phyloP scores from a whole-genome alignment of 1,140 invertebrate genomes.

The Zeugodacus cucurbitae region DNA sequence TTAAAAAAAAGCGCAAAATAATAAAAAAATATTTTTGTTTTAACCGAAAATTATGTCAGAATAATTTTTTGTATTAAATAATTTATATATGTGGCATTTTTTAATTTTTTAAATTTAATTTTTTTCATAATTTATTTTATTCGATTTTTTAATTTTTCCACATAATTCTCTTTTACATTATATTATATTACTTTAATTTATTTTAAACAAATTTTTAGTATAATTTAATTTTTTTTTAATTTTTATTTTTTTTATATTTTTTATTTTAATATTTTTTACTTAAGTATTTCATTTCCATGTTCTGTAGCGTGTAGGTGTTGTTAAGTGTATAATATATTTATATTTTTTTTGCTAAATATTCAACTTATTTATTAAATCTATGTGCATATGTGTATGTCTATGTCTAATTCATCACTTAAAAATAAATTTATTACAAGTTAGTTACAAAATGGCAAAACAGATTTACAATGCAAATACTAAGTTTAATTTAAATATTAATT shows the following conservation, averaged over 20 bases:
- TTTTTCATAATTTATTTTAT: too few species aligned
- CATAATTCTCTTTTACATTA: too few species aligned
- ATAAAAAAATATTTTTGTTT: too few species aligned
- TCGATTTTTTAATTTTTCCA: too few species aligned
- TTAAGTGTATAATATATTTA: neutral
- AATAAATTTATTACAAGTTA: conserved; percentile 1
- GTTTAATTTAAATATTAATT: conserved; percentile 7
- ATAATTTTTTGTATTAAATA: too few species aligned
- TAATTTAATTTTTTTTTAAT: too few species aligned
- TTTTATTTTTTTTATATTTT: neutral
- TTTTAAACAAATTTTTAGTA: too few species aligned
- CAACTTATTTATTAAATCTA: neutral
- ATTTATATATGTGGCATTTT: too few species aligned
- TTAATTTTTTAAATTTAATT: too few species aligned
- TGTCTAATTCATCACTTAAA: neutral
- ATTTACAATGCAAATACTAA: neutral
- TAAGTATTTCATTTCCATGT: neutral
- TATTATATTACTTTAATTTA: too few species aligned
- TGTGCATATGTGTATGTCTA: neutral
- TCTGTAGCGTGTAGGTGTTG: neutral
- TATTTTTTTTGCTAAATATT: neutral
- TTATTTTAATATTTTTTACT: neutral
- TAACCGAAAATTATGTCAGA: too few species aligned
- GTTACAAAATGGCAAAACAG: conserved; percentile 32
- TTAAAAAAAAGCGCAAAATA: too few species aligned